Evolutionary conservation across 2,888 invertebrate genomes (phyloP).

Genomic region (Leptopterna dolabrata): DNA sequence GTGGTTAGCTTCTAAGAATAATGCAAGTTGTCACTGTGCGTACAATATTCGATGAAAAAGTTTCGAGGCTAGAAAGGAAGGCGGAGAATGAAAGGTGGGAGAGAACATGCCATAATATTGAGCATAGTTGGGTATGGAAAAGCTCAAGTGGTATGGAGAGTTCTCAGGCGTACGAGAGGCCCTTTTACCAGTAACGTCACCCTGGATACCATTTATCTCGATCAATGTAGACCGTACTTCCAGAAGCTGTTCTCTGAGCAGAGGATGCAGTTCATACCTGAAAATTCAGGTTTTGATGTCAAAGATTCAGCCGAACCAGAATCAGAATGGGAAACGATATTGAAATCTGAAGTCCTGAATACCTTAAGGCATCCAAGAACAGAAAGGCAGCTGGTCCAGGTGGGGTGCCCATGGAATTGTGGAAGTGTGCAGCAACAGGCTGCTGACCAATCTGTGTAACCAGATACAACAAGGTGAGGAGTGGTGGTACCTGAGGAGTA

Average conservation of each 20-base stretch:
- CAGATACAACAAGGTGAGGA: too few relatives aligned
- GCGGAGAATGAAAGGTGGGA: not conserved
- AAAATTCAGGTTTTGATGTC: not conserved
- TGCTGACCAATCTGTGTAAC: not conserved
- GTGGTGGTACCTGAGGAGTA: too few relatives aligned
- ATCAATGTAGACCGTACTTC: not conserved
- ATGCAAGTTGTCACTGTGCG: not conserved
- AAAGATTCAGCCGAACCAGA: not conserved
- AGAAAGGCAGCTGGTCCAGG: not conserved
- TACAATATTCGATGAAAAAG: not conserved
- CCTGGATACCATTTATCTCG: not conserved
- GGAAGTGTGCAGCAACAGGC: not conserved
- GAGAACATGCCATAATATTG: not conserved
- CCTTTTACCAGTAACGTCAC: not conserved
- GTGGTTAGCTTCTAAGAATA: not conserved
- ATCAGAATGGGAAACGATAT: not conserved
- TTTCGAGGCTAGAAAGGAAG: not conserved
- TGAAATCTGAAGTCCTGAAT: not conserved
- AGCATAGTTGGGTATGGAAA: not conserved
- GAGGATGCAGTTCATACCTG: not conserved
- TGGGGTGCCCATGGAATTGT: not conserved
- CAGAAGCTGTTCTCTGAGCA: not conserved
- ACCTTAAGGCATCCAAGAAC: not conserved
- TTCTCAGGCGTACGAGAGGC: not conserved
- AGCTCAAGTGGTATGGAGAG: not conserved